Conservation (phyloP, 1,140 invertebrate genomes). For the Drosophila guanche region DNA sequence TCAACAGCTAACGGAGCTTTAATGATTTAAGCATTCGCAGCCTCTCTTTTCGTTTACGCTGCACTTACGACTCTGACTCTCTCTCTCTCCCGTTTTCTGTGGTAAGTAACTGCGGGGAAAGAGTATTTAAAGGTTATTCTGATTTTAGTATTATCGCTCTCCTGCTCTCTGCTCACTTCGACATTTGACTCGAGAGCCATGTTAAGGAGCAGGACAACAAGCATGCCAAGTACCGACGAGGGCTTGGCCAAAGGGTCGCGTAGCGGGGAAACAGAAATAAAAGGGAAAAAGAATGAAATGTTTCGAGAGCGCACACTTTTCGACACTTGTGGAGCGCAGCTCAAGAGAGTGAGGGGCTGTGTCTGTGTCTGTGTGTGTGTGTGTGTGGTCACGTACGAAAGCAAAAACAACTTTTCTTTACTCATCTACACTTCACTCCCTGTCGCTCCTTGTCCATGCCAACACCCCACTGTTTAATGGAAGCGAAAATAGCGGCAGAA, state of each 20-base stretch:
- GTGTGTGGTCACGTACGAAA: background rate
- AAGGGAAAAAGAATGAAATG: conserved; percentile 24
- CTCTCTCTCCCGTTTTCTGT: too few relatives aligned
- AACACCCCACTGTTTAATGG: conserved; percentile 15
- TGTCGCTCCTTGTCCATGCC: too few relatives aligned
- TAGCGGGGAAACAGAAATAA: conserved; percentile 3
- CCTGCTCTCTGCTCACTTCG: conserved; percentile 21
- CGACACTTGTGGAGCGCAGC: conserved; percentile 57
- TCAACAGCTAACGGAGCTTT: too few relatives aligned
- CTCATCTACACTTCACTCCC: too few relatives aligned
- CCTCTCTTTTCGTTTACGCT: too few relatives aligned
- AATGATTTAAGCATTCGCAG: too few relatives aligned
- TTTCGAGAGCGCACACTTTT: conserved; percentile 61
- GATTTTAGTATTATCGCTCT: conserved; percentile 1
- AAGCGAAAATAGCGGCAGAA: conserved; percentile 31
- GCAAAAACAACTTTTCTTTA: background rate
- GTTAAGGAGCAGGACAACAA: conserved; percentile 31
- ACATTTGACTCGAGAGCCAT: conserved; percentile 12
- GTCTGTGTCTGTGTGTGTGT: background rate
- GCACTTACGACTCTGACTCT: too few relatives aligned
- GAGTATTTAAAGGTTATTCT: background rate
- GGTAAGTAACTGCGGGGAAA: too few relatives aligned
- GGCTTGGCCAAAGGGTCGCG: conserved; percentile 21
- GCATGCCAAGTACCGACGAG: conserved; percentile 48
- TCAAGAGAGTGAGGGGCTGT: conserved; percentile 10